Conservation (phyloP, 1,140 invertebrate genomes). For the Chrysomallon squamiferum region DNA sequence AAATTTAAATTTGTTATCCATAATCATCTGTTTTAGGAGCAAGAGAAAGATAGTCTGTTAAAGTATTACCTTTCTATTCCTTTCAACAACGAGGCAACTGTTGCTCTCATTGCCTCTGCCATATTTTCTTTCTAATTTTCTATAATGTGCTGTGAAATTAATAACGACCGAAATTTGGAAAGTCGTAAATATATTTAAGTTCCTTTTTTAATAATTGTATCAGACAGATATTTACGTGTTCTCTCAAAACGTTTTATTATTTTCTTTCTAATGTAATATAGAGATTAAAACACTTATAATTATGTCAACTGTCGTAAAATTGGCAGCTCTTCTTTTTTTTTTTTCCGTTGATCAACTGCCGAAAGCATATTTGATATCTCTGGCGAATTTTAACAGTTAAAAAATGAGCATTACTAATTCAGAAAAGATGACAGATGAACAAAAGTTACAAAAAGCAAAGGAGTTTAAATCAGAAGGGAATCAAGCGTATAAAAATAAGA, state of each 20-base stretch:
- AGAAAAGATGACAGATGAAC: conserved; percentile 17
- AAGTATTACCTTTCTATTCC: conserved; percentile 82
- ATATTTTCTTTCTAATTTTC: conserved; percentile 37
- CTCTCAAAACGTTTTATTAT: not conserved
- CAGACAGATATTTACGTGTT: not conserved
- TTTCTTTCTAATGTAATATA: no score
- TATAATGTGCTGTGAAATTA: not conserved
- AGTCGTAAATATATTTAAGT: not conserved
- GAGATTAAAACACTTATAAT: no score
- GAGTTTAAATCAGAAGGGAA: conserved; percentile 55
- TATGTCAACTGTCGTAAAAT: no score
- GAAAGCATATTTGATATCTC: no score
- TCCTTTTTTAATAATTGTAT: not conserved
- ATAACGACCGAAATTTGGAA: not conserved
- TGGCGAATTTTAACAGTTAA: no score
- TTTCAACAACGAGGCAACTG: conserved; percentile 75
- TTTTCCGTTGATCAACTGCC: no score
- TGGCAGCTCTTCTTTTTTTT: no score
- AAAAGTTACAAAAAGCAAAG: conserved; percentile 40
- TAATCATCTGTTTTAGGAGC: no score
- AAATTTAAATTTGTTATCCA: no score
- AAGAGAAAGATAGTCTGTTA: no score
- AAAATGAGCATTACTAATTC: conserved; percentile 5
- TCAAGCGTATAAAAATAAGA: conserved; percentile 45
- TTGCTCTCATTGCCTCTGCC: conserved; percentile 77